Evolutionary conservation across 2,888 invertebrate species (phyloP).

Genomic region (Drosophila tanythrix): DNA sequence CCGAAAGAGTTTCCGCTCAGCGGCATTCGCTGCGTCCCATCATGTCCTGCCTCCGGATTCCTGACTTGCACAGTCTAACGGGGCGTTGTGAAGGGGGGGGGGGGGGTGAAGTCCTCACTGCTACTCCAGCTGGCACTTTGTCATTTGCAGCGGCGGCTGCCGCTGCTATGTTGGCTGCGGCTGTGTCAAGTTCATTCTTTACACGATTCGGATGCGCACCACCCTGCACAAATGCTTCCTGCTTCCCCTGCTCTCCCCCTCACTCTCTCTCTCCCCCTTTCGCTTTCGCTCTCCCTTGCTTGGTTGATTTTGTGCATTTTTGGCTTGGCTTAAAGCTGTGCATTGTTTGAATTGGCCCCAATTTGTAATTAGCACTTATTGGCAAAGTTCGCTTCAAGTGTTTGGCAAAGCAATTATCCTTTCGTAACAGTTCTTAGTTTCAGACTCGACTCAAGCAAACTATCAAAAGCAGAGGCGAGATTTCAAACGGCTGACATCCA

Average conservation of each 20-base stretch:
- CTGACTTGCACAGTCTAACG: not conserved
- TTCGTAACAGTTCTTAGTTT: not conserved
- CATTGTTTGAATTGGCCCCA: conserved; percentile 29
- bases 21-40: conserved; percentile 37
- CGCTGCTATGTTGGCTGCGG: conserved; percentile 33
- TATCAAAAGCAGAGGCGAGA: not conserved
- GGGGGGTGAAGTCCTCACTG: conserved; percentile 19
- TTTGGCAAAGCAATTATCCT: conserved; percentile 4
- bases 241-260: not conserved
- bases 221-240: conserved; percentile 36
- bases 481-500: not conserved
- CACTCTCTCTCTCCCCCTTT: not conserved
- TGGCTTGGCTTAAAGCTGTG: conserved; percentile 25
- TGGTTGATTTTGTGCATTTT: not conserved
- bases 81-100: not conserved
- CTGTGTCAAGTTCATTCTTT: conserved; percentile 62
- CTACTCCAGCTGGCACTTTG: conserved; percentile 48
- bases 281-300: not conserved
- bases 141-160: conserved; percentile 52
- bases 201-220: conserved; percentile 40
- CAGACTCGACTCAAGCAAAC: not conserved
- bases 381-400: not conserved
- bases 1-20: conserved; percentile 67
- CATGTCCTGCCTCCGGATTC: conserved; percentile 19
- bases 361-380: conserved; percentile 29